Percentiles rank a stretch among this genome's conserved stretches.
phyloP scores from a whole-genome alignment of 1,140 invertebrate species.

The Homarus americanus region DNA sequence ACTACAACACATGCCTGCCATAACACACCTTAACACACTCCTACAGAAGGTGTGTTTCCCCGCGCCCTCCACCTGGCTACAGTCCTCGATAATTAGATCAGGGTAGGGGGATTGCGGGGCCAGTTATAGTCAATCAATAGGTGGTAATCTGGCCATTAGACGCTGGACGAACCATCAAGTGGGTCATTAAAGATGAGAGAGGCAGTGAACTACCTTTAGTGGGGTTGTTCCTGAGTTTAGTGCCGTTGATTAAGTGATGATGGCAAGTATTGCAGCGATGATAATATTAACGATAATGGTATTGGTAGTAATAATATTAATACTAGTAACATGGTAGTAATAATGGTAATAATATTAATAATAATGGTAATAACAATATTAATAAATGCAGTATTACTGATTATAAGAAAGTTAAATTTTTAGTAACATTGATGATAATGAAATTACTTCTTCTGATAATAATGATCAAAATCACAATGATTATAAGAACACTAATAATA shows the following conservation, averaged over 20 bases:
- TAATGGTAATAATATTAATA: too few species aligned
- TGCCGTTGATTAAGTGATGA: not conserved
- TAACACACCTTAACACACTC: not conserved
- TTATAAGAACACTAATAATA: too few species aligned
- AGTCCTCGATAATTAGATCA: conserved; percentile 16
- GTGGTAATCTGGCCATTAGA: conserved; percentile 31
- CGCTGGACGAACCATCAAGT: not conserved
- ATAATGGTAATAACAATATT: too few species aligned
- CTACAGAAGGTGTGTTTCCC: not conserved
- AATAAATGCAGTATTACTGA: too few species aligned
- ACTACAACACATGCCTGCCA: too few species aligned
- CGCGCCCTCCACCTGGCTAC: not conserved
- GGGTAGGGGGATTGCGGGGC: not conserved
- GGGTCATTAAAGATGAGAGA: not conserved
- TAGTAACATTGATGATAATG: too few species aligned
- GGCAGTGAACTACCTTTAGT: not conserved
- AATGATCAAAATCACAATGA: too few species aligned
- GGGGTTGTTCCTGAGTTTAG: not conserved
- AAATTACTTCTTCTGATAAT: too few species aligned
- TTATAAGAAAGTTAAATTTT: too few species aligned
- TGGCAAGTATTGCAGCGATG: not conserved
- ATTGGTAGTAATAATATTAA: not conserved
- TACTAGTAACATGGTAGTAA: not conserved
- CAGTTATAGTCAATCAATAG: conserved; percentile 38
- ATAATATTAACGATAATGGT: too few species aligned